These are phyloP conservation scores for Syrista parreyssii DNA, from an alignment of 2,888 invertebrate genomes.

Conservation along the genomic window DNA sequence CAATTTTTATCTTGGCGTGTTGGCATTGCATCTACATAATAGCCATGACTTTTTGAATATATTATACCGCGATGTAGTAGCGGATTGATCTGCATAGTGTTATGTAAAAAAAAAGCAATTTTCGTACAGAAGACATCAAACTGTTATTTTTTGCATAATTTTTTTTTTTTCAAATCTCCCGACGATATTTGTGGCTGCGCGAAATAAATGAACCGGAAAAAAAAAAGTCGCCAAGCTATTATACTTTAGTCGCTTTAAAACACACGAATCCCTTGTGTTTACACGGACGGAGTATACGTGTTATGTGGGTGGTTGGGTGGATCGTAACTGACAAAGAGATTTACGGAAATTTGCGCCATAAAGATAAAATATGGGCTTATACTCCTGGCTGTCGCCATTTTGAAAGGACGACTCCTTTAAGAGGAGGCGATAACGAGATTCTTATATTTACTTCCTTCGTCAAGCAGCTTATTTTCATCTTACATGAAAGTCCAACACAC, in stretches of 20 bases:
- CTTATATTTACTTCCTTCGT: neutral
- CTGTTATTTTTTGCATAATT: neutral
- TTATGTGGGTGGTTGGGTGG: neutral
- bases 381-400: neutral
- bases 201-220: neutral
- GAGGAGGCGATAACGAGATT: neutral
- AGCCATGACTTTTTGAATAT: neutral
- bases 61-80: neutral
- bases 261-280: neutral
- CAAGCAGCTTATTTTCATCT: neutral
- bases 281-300: neutral
- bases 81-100: neutral
- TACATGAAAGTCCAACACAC: neutral
- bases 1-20: neutral
- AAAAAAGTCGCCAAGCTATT: neutral
- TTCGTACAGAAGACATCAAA: neutral
- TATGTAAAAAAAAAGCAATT: neutral
- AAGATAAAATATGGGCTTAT: neutral
- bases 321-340: neutral
- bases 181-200: neutral
- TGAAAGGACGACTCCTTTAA: neutral
- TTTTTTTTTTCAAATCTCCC: neutral
- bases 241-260: neutral
- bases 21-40: conserved; percentile 3
- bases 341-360: neutral